These are phyloP conservation scores for Apis laboriosa DNA, from an alignment of 1,140 invertebrate species.

Conservation along the genomic window DNA sequence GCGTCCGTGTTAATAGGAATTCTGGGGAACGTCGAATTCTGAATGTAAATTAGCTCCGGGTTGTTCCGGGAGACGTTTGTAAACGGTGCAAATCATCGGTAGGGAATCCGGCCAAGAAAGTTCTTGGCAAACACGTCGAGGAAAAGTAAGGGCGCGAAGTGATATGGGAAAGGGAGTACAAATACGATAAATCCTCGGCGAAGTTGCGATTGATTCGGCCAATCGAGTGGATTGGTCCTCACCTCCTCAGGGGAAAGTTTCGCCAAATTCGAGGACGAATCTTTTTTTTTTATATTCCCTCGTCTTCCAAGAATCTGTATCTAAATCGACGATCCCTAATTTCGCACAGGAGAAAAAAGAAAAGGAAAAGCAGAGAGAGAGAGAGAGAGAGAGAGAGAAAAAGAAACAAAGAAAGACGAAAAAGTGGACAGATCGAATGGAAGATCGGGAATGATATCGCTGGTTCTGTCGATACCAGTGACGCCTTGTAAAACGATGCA, in stretches of 20 bases:
- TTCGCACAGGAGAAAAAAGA: too few relatives aligned
- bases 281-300: too few relatives aligned
- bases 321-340: too few relatives aligned
- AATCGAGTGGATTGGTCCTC: not conserved
- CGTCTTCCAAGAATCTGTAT: too few relatives aligned
- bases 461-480: slow-evolving; percentile 36
- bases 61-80: slow-evolving; percentile 3
- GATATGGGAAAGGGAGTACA: slow-evolving; percentile 10
- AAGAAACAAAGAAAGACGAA: not conserved
- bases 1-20: slow-evolving; percentile 48
- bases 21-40: slow-evolving; percentile 33
- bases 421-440: not conserved
- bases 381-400: not conserved
- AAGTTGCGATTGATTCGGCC: slow-evolving; percentile 19
- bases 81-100: slow-evolving; percentile 23
- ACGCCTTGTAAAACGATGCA: slow-evolving; percentile 43
- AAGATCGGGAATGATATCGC: slow-evolving; percentile 31
- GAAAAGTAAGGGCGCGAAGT: slow-evolving; percentile 15
- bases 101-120: slow-evolving; percentile 26
- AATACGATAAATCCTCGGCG: not conserved
- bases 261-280: not conserved
- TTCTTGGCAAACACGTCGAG: slow-evolving; percentile 16
- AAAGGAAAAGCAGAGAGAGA: not conserved
- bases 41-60: slow-evolving; percentile 41
- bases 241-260: not conserved